phyloP scores from a whole-genome alignment of 2,113 vertebrate genomes.

The Ceratotherium simum region DNA sequence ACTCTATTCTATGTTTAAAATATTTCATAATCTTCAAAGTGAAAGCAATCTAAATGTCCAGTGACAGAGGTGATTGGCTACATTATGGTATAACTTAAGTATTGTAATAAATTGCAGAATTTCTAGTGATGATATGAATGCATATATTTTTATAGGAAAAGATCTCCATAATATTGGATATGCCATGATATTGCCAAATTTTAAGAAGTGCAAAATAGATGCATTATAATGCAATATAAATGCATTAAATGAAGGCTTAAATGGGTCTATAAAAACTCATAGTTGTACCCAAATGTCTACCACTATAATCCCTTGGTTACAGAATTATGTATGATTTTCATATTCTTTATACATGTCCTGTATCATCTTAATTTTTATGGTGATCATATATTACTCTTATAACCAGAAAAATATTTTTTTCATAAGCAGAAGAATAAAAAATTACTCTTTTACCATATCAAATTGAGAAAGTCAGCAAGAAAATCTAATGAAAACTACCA shows the following conservation, averaged over 20 bases:
- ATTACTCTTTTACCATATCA: not conserved
- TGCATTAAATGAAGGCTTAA: not conserved
- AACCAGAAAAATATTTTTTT: not conserved
- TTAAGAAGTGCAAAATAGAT: not conserved
- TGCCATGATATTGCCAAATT: not conserved
- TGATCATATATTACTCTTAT: not conserved
- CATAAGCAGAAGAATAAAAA: not conserved
- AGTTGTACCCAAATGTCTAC: not conserved
- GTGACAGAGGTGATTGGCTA: not conserved
- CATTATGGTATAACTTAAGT: not conserved
- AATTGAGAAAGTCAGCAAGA: conserved; percentile 5
- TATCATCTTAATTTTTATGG: not conserved
- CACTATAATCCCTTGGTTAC: not conserved
- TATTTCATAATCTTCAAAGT: conserved; percentile 15
- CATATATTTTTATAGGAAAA: not conserved
- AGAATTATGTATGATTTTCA: not conserved
- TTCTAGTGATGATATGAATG: not conserved
- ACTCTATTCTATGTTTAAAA: not conserved
- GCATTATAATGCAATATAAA: too few relatives aligned
- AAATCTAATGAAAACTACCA: conserved; percentile 21
- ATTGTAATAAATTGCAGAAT: not conserved
- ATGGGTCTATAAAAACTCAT: not conserved
- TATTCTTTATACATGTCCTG: not conserved
- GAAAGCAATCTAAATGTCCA: not conserved
- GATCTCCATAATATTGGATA: not conserved